Evolutionary conservation across 2,888 invertebrate species (phyloP).

Genomic region (Caenorhabditis becei): DNA sequence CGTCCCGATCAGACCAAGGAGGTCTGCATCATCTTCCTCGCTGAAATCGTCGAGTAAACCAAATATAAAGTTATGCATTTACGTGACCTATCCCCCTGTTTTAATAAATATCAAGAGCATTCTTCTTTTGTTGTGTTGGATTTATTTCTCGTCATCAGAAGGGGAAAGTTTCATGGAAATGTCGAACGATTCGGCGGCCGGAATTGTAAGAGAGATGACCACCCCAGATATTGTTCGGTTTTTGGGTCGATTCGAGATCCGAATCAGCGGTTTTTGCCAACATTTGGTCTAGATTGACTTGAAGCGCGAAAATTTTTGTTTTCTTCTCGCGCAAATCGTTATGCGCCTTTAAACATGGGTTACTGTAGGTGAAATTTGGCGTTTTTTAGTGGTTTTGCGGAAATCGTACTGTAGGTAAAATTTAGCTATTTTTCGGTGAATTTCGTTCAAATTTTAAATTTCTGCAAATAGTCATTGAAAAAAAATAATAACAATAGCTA

Average conservation of each 20-base stretch:
- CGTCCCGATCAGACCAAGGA: conserved; percentile 63
- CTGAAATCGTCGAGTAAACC: conserved; percentile 67
- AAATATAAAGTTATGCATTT: conserved; percentile 16
- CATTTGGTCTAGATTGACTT: no score
- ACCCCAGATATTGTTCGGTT: conserved; percentile 7
- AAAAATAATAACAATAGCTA: no score
- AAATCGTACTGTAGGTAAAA: no score
- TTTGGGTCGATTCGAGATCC: conserved; percentile 18
- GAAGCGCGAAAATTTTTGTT: no score
- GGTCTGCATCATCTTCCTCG: conserved; percentile 76
- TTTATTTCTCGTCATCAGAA: conserved; percentile 8
- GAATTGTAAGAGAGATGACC: background rate
- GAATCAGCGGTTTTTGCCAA: background rate
- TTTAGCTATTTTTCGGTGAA: no score
- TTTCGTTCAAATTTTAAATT: no score
- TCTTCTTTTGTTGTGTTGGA: background rate
- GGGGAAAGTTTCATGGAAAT: conserved; percentile 11
- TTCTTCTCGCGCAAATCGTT: no score
- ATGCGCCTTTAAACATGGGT: no score
- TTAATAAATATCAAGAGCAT: conserved; percentile 15
- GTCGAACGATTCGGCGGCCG: conserved; percentile 13
- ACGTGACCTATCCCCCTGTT: background rate
- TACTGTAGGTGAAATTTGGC: no score
- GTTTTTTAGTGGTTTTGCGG: no score
- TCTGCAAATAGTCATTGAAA: no score